Evolutionary conservation across 1,140 invertebrate genomes (phyloP).

Genomic region (Formica selysi): DNA sequence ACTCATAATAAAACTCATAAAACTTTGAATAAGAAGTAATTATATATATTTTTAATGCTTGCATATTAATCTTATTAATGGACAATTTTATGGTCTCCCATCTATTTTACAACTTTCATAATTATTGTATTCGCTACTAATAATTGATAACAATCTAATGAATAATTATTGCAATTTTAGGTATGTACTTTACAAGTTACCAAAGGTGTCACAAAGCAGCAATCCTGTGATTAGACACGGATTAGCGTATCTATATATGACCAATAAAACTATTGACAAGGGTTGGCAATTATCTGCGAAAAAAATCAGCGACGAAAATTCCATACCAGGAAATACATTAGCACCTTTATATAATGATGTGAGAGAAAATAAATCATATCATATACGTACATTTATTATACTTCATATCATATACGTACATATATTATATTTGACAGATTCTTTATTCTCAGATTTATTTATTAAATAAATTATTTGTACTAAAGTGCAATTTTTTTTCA

Average conservation of each 20-base stretch:
- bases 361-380: conserved; percentile 63
- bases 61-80: conserved; percentile 18
- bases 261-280: conserved; percentile 87
- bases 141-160: neutral
- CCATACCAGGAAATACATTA: conserved; percentile 92
- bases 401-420: neutral
- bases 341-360: conserved; percentile 88
- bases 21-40: neutral
- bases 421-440: neutral
- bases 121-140: neutral
- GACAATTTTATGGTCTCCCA: conserved; percentile 38
- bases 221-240: conserved; percentile 88
- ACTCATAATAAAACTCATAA: neutral
- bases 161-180: conserved; percentile 85
- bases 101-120: neutral
- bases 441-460: conserved; percentile 4
- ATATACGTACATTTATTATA: neutral
- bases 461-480: neutral
- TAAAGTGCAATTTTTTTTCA: neutral
- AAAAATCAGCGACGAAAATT: conserved; percentile 89
- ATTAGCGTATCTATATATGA: conserved; percentile 91
- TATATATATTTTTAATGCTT: conserved; percentile 2
- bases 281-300: conserved; percentile 91
- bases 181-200: conserved; percentile 95
- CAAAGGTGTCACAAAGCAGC: conserved; percentile 88